These are phyloP conservation scores for Falco novaeseelandiae DNA, from an alignment of 2,797 vertebrate genomes.

Conservation along the genomic window DNA sequence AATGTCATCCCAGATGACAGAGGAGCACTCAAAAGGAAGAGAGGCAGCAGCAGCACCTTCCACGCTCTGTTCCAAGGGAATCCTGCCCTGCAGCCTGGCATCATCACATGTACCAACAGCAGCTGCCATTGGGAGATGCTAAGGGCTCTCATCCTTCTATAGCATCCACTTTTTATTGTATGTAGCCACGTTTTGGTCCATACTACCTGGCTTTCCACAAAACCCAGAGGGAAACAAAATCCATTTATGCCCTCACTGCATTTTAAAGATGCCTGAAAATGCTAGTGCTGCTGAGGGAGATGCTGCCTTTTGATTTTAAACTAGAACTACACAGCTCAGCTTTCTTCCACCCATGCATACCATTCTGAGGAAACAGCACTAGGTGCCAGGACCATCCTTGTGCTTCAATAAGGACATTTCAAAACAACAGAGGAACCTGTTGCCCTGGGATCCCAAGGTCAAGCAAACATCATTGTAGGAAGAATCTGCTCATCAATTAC, in stretches of 20 bases:
- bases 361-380: not conserved
- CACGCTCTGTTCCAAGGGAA: too few relatives aligned
- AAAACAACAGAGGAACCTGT: not conserved
- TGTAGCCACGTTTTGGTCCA: not conserved
- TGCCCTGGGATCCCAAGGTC: not conserved
- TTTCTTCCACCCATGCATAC: not conserved
- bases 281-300: not conserved
- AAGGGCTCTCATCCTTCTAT: not conserved
- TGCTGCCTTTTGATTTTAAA: not conserved
- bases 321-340: not conserved
- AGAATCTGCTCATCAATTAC: not conserved
- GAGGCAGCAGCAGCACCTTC: not conserved
- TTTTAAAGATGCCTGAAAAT: not conserved
- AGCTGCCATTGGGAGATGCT: not conserved
- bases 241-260: not conserved
- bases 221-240: not conserved
- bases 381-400: not conserved
- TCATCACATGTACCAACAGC: not conserved
- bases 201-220: not conserved
- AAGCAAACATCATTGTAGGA: not conserved
- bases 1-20: not conserved
- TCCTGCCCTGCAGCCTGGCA: not conserved
- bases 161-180: not conserved
- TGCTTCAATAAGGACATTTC: too few relatives aligned
- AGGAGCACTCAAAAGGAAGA: not conserved